These are phyloP conservation scores for Acanthurus leucopareius DNA, from an alignment of 2,797 vertebrate species.

Conservation along the genomic window DNA sequence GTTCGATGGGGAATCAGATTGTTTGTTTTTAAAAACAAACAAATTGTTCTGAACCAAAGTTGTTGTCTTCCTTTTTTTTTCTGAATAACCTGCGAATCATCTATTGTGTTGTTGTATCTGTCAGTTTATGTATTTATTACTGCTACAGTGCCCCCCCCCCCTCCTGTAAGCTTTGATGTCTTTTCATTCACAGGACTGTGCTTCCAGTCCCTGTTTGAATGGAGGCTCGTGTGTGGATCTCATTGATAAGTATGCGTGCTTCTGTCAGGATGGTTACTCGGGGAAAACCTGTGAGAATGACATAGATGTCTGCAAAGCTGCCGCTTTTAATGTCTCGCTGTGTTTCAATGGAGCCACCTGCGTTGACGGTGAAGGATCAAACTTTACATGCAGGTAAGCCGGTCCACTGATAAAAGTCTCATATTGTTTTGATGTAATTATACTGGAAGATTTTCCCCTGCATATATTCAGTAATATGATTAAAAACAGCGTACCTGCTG, in stretches of 20 bases:
- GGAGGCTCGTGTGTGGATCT: conserved; percentile 87
- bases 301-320: conserved; percentile 80
- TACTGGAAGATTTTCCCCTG: not conserved
- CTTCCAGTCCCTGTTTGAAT: conserved; percentile 82
- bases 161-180: conserved; percentile 14
- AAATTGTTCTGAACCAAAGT: conserved; percentile 66
- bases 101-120: not conserved
- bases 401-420: not conserved
- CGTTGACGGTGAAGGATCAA: conserved; percentile 83
- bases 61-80: not conserved
- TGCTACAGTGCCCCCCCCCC: not conserved
- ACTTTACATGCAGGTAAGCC: conserved; percentile 90
- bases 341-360: conserved; percentile 88
- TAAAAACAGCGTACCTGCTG: not conserved
- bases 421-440: conserved; percentile 6
- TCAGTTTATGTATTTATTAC: not conserved
- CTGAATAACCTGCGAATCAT: not conserved
- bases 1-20: conserved; percentile 80
- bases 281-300: conserved; percentile 85
- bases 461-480: too few species aligned
- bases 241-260: conserved; percentile 83
- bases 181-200: conserved; percentile 84
- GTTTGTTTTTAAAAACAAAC: conserved; percentile 69
- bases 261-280: conserved; percentile 83
- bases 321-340: conserved; percentile 57